phyloP scores from a whole-genome alignment of 2,797 vertebrate species.

The Nasua narica region DNA sequence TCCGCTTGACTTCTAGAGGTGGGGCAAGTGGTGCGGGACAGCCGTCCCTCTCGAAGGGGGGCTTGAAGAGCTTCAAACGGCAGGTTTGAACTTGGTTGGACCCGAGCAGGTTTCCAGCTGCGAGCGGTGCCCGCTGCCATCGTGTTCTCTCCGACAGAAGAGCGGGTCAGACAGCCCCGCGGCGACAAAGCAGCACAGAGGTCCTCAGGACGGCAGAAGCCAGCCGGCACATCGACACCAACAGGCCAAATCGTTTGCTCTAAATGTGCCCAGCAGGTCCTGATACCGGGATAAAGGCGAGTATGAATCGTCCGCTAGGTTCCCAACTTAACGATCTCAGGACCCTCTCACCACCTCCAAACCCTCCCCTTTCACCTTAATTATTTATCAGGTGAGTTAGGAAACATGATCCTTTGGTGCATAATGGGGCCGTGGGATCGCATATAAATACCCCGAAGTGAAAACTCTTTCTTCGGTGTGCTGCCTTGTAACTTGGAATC shows the following conservation, averaged over 20 bases:
- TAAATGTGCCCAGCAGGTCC: neutral
- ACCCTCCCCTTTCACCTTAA: neutral
- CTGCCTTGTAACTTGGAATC: neutral
- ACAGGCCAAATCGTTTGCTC: neutral
- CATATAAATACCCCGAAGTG: neutral
- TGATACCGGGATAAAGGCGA: neutral
- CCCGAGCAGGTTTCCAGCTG: neutral
- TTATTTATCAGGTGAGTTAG: neutral
- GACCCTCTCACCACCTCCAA: no score
- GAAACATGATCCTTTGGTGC: neutral
- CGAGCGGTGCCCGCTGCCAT: no score
- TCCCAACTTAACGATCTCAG: fast-evolving
- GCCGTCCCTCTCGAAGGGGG: neutral
- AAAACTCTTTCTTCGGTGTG: neutral
- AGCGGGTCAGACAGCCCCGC: neutral
- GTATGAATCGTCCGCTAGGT: fast-evolving
- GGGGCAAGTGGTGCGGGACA: neutral
- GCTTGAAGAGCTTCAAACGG: fast-evolving
- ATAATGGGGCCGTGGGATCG: fast-evolving
- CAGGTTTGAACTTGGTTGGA: no score
- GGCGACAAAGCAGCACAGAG: fast-evolving
- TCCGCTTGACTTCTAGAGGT: neutral
- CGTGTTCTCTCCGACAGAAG: neutral
- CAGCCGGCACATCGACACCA: neutral
- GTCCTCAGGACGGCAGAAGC: neutral